phyloP scores from a whole-genome alignment of 2,113 vertebrate genomes.

The Phrynosoma blainvillii region DNA sequence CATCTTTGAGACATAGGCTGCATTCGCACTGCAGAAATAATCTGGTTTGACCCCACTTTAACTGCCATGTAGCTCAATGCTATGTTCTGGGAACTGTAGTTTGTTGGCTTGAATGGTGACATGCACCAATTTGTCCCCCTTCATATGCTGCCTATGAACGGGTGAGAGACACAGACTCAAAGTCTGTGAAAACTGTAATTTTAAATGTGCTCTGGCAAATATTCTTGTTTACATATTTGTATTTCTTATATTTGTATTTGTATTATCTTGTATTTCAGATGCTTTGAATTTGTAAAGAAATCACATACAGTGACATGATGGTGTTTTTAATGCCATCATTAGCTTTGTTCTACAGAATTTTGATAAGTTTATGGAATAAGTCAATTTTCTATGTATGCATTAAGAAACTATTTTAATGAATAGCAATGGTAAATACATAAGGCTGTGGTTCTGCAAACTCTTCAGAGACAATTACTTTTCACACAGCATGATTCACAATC shows the following conservation, averaged over 20 bases:
- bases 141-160: no score
- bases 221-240: not conserved
- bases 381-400: not conserved
- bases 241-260: no score
- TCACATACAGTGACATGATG: not conserved
- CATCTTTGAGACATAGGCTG: no score
- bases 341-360: not conserved
- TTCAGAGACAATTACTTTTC: constrained; percentile 6
- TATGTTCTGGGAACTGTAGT: no score
- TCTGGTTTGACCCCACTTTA: no score
- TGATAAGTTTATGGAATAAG: not conserved
- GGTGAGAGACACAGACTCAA: no score
- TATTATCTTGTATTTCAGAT: not conserved
- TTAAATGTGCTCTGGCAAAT: constrained; percentile 29
- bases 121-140: no score
- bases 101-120: no score
- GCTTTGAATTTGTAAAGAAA: constrained; percentile 27
- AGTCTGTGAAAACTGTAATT: not conserved
- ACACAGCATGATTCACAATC: constrained; percentile 3
- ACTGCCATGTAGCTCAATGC: no score
- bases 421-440: not conserved
- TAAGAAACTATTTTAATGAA: not conserved
- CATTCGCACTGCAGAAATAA: no score
- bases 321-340: not conserved
- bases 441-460: not conserved